These are phyloP conservation scores for Tryphoninae sp. DNA, from an alignment of 2,888 invertebrate genomes.

Conservation along the genomic window DNA sequence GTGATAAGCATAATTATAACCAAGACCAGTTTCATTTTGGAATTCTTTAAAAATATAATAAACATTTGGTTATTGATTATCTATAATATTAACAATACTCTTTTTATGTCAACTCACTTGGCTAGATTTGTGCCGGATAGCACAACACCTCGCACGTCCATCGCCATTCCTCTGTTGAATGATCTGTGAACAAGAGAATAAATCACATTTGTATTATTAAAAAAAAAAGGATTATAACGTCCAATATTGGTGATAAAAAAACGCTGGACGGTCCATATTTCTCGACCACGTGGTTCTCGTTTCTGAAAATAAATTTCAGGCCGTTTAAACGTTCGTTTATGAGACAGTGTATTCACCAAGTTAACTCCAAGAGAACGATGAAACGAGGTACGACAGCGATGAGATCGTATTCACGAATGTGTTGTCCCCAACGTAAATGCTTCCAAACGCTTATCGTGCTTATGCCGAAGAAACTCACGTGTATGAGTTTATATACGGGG, in stretches of 20 bases:
- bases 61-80: background rate
- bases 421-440: slow-evolving; percentile 22
- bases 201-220: slow-evolving; percentile 4
- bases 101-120: slow-evolving; percentile 83
- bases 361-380: slow-evolving; percentile 52
- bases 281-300: background rate
- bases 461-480: slow-evolving; percentile 14
- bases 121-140: slow-evolving; percentile 88
- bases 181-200: slow-evolving; percentile 66
- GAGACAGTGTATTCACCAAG: slow-evolving; percentile 51
- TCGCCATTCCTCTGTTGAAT: slow-evolving; percentile 73
- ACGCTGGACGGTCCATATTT: background rate
- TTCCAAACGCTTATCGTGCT: slow-evolving; percentile 45
- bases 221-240: background rate
- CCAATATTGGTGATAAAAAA: no score
- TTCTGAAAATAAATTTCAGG: background rate
- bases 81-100: background rate
- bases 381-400: slow-evolving; percentile 62
- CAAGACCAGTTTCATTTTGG: background rate
- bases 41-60: background rate
- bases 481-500: slow-evolving; percentile 20
- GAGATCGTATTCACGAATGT: slow-evolving; percentile 64
- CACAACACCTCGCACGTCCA: slow-evolving; percentile 74
- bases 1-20: background rate
- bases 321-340: slow-evolving; percentile 1